phyloP scores from a whole-genome alignment of 2,113 vertebrate genomes.

The Diadophis punctatus region DNA sequence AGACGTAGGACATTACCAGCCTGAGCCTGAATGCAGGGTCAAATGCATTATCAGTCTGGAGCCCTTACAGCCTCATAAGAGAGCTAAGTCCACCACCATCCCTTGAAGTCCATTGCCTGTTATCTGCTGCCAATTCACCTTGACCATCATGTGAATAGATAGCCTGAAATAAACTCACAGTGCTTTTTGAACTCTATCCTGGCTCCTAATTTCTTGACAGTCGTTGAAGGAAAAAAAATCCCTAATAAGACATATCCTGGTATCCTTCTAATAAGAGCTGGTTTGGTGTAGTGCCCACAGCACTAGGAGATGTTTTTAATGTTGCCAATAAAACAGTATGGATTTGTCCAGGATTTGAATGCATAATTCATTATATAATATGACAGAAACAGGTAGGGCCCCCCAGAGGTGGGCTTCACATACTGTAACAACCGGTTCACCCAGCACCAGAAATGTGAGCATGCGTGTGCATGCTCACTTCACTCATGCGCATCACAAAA shows the following conservation, averaged over 20 bases:
- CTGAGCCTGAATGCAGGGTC: not conserved
- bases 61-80: not conserved
- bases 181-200: not conserved
- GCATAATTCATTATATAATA: not conserved
- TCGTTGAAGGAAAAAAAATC: not conserved
- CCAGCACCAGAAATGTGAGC: too few relatives aligned
- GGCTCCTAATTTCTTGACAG: not conserved
- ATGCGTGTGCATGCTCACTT: too few relatives aligned
- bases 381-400: not conserved
- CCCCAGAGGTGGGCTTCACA: not conserved
- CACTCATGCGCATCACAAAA: too few relatives aligned
- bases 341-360: not conserved
- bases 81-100: not conserved
- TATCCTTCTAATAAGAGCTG: not conserved
- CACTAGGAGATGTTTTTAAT: not conserved
- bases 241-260: not conserved
- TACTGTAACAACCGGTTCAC: too few relatives aligned
- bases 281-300: not conserved
- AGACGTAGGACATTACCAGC: not conserved
- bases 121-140: not conserved
- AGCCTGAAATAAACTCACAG: not conserved
- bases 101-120: not conserved
- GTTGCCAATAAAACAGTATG: not conserved
- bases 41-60: not conserved
- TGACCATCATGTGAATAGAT: not conserved